These are phyloP conservation scores for Adelphocoris suturalis DNA, from an alignment of 2,888 invertebrate species.

Conservation along the genomic window DNA sequence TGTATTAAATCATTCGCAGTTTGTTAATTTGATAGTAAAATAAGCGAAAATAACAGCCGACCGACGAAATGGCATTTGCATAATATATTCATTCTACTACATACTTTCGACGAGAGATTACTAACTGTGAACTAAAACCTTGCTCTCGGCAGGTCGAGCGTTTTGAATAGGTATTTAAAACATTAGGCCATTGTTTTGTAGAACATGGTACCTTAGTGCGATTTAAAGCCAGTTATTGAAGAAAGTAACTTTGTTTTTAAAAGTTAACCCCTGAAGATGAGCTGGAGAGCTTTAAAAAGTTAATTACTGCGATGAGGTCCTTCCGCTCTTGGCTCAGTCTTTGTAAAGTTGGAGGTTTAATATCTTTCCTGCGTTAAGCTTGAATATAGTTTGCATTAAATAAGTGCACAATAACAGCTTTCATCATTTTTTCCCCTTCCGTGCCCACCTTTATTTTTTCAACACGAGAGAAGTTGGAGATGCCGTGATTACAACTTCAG, in stretches of 20 bases:
- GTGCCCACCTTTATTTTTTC: background rate
- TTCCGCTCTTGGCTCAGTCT: slow-evolving; percentile 46
- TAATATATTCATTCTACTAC: too few species aligned
- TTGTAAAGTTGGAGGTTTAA: slow-evolving; percentile 53
- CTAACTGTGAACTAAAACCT: too few species aligned
- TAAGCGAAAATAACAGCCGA: too few species aligned
- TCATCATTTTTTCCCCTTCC: slow-evolving; percentile 36
- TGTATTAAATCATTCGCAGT: too few species aligned
- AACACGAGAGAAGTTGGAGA: background rate
- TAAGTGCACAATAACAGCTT: slow-evolving; percentile 49
- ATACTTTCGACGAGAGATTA: too few species aligned
- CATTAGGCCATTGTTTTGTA: slow-evolving; percentile 52
- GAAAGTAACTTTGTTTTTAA: slow-evolving; percentile 63
- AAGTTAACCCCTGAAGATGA: slow-evolving; percentile 49
- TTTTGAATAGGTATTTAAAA: slow-evolving; percentile 40
- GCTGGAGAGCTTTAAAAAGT: slow-evolving; percentile 62
- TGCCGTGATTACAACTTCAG: slow-evolving; percentile 24
- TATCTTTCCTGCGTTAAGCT: slow-evolving; percentile 51
- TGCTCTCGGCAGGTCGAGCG: background rate
- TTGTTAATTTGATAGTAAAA: background rate
- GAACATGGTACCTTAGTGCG: slow-evolving; percentile 51
- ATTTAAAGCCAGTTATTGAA: slow-evolving; percentile 46
- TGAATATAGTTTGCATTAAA: slow-evolving; percentile 53
- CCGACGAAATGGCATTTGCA: too few species aligned
- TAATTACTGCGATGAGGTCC: slow-evolving; percentile 66